phyloP scores from a whole-genome alignment of 2,113 vertebrate species.

The Phasianus colchicus region DNA sequence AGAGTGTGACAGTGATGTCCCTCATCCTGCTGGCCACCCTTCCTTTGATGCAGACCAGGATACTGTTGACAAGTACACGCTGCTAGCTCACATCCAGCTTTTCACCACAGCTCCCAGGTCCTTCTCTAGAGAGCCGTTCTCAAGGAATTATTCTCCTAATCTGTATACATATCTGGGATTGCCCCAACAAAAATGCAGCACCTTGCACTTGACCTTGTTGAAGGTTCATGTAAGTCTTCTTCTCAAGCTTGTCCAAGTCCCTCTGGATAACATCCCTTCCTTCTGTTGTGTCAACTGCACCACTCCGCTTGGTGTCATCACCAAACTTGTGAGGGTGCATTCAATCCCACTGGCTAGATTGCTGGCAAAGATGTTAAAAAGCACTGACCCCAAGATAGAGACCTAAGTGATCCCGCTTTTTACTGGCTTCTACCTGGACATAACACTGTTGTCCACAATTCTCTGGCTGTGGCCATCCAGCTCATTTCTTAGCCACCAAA shows the following conservation, averaged over 20 bases:
- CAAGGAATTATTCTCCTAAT: background rate
- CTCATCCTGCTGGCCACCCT: background rate
- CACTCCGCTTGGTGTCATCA: too few relatives aligned
- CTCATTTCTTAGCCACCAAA: background rate
- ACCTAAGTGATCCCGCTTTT: too few relatives aligned
- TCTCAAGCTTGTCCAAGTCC: background rate
- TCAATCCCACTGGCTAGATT: too few relatives aligned
- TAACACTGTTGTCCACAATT: too few relatives aligned
- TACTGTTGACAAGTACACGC: background rate
- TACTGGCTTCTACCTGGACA: too few relatives aligned
- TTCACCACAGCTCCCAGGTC: background rate
- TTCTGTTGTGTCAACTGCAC: background rate
- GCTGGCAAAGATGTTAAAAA: too few relatives aligned
- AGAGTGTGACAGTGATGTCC: background rate
- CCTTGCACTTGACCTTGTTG: background rate
- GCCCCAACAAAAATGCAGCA: too few relatives aligned
- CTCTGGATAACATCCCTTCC: background rate
- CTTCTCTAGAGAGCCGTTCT: background rate
- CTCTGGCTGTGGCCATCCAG: too few relatives aligned
- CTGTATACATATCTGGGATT: background rate
- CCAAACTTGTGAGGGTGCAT: too few relatives aligned
- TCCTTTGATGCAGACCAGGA: background rate
- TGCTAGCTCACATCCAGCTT: background rate
- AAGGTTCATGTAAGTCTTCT: too few relatives aligned
- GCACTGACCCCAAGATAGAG: too few relatives aligned